A percentile compares a stretch with the other conserved stretches of the same genome.
Evolutionary conservation across 2,797 vertebrate genomes (phyloP).

Genomic region (Characodon lateralis): DNA sequence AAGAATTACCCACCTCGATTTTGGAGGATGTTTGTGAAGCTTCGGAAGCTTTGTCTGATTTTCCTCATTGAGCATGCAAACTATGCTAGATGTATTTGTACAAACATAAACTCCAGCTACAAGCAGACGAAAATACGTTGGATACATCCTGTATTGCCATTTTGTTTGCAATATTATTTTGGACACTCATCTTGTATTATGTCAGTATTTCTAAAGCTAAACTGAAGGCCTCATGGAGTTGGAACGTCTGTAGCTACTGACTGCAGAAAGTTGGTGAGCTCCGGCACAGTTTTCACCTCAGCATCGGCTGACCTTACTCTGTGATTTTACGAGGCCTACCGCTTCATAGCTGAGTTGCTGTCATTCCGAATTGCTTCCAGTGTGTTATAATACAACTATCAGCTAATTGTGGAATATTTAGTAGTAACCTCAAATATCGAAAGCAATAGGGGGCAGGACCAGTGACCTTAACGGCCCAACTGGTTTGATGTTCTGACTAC

Average conservation of each 20-base stretch:
- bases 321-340: background rate
- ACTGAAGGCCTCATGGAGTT: background rate
- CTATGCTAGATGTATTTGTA: background rate
- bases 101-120: background rate
- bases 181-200: background rate
- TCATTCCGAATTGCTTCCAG: background rate
- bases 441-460: background rate
- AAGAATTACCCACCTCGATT: background rate
- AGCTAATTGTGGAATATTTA: background rate
- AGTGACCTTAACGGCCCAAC: background rate
- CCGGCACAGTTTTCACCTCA: too few relatives aligned
- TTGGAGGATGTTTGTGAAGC: background rate
- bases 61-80: background rate
- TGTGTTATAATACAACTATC: background rate
- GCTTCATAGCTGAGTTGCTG: background rate
- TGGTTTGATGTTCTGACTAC: too few relatives aligned
- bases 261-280: background rate
- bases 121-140: background rate
- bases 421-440: background rate
- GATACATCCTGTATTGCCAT: background rate
- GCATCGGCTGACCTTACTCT: background rate
- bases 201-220: background rate
- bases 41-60: background rate
- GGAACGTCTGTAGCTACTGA: background rate
- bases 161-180: background rate